Percentiles rank a stretch among this genome's conserved stretches.
Evolutionary conservation across 2,797 vertebrate species (phyloP).

Genomic region (Poecile montanus): DNA sequence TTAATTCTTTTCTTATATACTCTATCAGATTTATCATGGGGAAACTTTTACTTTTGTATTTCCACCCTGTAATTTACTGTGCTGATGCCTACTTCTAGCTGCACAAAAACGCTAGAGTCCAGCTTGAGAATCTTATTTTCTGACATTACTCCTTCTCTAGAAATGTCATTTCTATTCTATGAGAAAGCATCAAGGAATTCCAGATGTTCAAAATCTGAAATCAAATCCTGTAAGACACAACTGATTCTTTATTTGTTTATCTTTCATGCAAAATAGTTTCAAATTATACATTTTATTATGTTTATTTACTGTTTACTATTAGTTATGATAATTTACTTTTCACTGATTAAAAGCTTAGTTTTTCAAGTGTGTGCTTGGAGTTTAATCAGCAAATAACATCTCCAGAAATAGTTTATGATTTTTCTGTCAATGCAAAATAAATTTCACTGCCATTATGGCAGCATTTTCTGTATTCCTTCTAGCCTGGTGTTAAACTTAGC

Average conservation of each 20-base stretch:
- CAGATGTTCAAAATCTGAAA: conserved; percentile 1
- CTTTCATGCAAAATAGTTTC: neutral
- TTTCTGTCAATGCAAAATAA: conserved; percentile 2
- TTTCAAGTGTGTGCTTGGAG: conserved; percentile 5
- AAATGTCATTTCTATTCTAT: neutral
- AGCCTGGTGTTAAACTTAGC: neutral
- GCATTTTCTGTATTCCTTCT: neutral
- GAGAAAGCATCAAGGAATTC: neutral
- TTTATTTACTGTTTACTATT: conserved; percentile 11
- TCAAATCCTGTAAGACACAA: neutral
- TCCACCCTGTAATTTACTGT: neutral
- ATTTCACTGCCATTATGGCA: neutral
- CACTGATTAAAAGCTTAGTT: conserved; percentile 2
- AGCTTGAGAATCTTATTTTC: neutral
- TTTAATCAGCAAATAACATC: conserved; percentile 14
- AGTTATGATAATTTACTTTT: conserved; percentile 24
- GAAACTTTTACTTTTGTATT: neutral
- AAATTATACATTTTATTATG: conserved; percentile 5
- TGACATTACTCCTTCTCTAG: neutral
- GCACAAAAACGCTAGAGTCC: neutral
- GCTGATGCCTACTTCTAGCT: neutral
- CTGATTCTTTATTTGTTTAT: conserved; percentile 9
- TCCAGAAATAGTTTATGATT: neutral
- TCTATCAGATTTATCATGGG: neutral
- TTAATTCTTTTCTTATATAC: neutral